A percentile compares a stretch with the other conserved stretches of the same genome.
Evolutionary conservation across 1,140 invertebrate genomes (phyloP).

Genomic region (Anastatus disparis): DNA sequence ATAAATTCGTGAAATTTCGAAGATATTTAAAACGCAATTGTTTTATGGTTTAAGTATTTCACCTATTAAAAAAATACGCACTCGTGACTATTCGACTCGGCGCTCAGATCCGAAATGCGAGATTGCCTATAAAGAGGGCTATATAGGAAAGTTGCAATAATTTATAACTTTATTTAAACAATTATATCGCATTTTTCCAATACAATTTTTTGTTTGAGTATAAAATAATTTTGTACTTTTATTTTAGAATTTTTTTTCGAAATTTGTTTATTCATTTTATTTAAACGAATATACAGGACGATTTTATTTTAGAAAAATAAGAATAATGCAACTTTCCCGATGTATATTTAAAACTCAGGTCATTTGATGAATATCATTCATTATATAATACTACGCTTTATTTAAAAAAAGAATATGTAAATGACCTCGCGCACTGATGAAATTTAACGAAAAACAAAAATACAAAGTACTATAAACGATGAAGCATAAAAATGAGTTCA

Average conservation of each 20-base stretch:
- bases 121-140: not conserved
- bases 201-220: too few relatives aligned
- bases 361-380: not conserved
- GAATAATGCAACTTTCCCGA: slow-evolving; percentile 9
- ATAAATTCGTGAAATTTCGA: slow-evolving; percentile 7
- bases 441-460: not conserved
- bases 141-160: not conserved
- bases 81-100: slow-evolving; percentile 22
- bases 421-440: slow-evolving; percentile 2
- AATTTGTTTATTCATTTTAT: too few relatives aligned
- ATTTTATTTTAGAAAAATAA: not conserved
- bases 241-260: too few relatives aligned
- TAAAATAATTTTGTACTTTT: too few relatives aligned
- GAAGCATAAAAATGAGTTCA: too few relatives aligned
- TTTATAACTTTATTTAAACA: not conserved
- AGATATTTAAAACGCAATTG: not conserved
- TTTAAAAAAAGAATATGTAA: not conserved
- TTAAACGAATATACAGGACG: too few relatives aligned
- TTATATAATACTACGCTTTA: too few relatives aligned
- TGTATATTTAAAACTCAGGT: slow-evolving; percentile 1
- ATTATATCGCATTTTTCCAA: not conserved
- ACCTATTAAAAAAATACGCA: slow-evolving; percentile 1
- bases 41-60: not conserved
- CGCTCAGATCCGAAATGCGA: slow-evolving; percentile 27
- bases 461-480: too few relatives aligned